Base-by-base conservation (phyloP, 2,113 vertebrate genomes). In the Chaenogobius annularis region DNA sequence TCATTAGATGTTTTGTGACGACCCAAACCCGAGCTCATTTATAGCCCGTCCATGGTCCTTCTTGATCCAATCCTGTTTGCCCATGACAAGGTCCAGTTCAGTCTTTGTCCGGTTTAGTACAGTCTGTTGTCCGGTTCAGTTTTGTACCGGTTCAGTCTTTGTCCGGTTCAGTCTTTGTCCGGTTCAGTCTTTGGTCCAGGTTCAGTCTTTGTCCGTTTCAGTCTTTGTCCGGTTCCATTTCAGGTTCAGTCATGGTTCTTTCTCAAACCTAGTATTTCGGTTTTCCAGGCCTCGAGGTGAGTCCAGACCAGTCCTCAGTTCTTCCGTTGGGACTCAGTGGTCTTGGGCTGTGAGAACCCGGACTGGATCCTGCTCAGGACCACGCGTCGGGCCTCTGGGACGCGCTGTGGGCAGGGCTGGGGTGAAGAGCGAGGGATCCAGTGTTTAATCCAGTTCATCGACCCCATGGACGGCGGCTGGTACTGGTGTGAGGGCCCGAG, bases 401-500 rank as follows among this genome's bases (percentile, higher is more conserved):
- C 20, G 13, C 17, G 31, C 17, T 63, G 61, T 10, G 61, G 61
- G 5, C 15, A 40, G 31, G 17, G 35, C 59, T 62, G 59, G 59
- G 61, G 61, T 37, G 35, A 37, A 40, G 8, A 0, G 7, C 26
- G 7, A 19, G 7, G 19, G 35, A 1, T 11, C 17, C 14, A 1
- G 15, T 63, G 61, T n/a, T 4, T n/a, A 3, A n/a, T 63, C 35
- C 9, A 5, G 8, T 40, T 11, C 31, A 19, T 63, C 2, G 31
- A n/a, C 31, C 35, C 61, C 35, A n/a, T 15, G 61, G 61, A 63
- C 61, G n/a, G 61, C 19, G 61, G 61, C 8, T 63, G 61, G 61
- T 63, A 63, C 61, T 63, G 61, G 61, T 40, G 61, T 40, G 61
- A 40, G 61, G 19, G 31, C 61, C n/a, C 40, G 31, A 40, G 61